A percentile compares a stretch with the other conserved stretches of the same genome.
Evolutionary conservation across 2,888 invertebrate genomes (phyloP).

Genomic region (Dioctria rufipes): DNA sequence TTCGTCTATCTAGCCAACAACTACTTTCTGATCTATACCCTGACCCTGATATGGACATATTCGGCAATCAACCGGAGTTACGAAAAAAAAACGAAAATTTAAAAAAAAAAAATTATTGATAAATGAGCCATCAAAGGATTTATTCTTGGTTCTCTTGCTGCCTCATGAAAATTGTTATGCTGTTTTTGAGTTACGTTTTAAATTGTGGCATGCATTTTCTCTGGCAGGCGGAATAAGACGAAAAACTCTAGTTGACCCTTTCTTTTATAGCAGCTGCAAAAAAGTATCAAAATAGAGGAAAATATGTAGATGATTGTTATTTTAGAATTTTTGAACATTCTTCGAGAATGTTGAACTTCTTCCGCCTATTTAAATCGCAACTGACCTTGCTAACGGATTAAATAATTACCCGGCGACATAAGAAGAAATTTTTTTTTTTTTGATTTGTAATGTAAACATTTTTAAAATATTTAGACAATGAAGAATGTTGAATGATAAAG

Average conservation of each 20-base stretch:
- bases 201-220: neutral
- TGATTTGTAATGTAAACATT: neutral
- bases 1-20: neutral
- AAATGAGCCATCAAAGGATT: constrained; percentile 7
- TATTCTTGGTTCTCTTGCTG: neutral
- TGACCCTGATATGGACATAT: constrained; percentile 13
- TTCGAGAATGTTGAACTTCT: constrained; percentile 31
- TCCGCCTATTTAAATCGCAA: constrained; percentile 32
- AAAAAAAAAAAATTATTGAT: constrained; percentile 4
- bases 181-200: neutral
- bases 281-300: too few species aligned
- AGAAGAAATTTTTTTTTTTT: constrained; percentile 16
- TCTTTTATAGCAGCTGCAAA: constrained; percentile 31
- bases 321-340: neutral
- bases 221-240: neutral
- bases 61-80: neutral
- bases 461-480: too few species aligned
- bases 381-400: constrained; percentile 27
- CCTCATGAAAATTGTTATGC: neutral
- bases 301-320: too few species aligned
- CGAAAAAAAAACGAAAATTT: neutral
- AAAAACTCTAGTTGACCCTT: constrained; percentile 1
- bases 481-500: too few species aligned
- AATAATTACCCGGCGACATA: constrained; percentile 24
- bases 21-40: constrained; percentile 10